phyloP scores from a whole-genome alignment of 2,888 invertebrate species.

The Eustalomyia histrio region DNA sequence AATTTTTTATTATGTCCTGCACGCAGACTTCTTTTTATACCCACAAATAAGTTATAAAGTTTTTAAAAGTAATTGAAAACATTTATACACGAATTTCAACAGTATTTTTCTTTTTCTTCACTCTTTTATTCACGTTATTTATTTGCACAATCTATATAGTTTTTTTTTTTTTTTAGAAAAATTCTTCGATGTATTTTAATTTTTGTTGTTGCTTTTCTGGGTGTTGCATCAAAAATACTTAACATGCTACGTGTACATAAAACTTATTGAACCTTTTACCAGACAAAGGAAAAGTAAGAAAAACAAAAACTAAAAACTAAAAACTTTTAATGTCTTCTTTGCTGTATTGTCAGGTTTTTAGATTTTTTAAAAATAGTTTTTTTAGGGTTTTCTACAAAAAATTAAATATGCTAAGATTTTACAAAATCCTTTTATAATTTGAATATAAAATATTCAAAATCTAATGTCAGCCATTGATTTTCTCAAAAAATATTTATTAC shows the following conservation, averaged over 20 bases:
- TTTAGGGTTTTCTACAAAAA: neutral
- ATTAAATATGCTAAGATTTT: no score
- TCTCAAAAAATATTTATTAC: no score
- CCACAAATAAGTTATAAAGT: neutral
- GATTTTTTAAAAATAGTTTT: neutral
- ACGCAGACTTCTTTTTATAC: neutral
- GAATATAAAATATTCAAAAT: no score
- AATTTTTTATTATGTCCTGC: no score
- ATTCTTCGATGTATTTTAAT: slow-evolving; percentile 7
- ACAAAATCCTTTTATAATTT: no score
- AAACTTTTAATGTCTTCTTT: slow-evolving; percentile 6
- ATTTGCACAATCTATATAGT: neutral
- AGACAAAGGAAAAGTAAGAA: neutral
- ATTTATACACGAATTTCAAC: neutral
- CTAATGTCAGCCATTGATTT: no score
- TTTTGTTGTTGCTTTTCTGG: slow-evolving; percentile 1
- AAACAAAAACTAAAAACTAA: neutral
- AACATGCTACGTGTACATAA: slow-evolving; percentile 38
- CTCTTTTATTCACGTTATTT: neutral
- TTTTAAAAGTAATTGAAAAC: neutral
- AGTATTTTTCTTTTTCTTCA: neutral
- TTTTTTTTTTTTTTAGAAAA: neutral
- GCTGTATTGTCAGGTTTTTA: neutral
- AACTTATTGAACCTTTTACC: slow-evolving; percentile 42
- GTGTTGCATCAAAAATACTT: slow-evolving; percentile 31